Evolutionary conservation across 2,888 invertebrate genomes (phyloP).

Genomic region (Pherbina coryleti): DNA sequence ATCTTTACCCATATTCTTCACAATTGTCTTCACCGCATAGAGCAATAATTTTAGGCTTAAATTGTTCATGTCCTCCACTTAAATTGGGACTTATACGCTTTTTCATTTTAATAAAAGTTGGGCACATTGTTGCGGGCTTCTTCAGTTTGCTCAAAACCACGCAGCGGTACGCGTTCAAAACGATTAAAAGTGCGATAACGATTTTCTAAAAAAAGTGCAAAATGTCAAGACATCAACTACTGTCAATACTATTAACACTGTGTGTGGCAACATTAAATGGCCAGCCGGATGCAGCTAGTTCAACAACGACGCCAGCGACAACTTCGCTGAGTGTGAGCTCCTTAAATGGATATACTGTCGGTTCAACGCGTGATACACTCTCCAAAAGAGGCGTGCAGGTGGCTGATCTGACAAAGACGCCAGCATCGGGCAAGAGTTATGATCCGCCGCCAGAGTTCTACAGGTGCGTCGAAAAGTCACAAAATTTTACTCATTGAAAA

Average conservation of each 20-base stretch:
- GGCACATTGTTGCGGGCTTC: constrained; percentile 45
- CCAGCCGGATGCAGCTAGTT: not conserved
- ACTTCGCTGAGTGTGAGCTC: constrained; percentile 41
- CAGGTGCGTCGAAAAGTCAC: constrained; percentile 50
- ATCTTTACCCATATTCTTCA: constrained; percentile 31
- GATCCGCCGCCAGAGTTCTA: constrained; percentile 65
- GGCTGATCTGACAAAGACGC: constrained; percentile 50
- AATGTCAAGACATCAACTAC: not conserved
- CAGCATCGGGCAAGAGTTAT: constrained; percentile 56
- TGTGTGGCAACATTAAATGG: not conserved
- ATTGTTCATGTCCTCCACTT: constrained; percentile 60
- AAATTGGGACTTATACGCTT: constrained; percentile 42
- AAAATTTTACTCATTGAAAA: not conserved
- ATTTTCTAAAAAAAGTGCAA: constrained; percentile 7
- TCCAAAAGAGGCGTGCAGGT: constrained; percentile 50
- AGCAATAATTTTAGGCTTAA: constrained; percentile 54
- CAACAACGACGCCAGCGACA: not conserved
- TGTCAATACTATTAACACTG: not conserved
- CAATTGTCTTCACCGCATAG: not conserved
- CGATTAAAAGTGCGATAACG: not conserved
- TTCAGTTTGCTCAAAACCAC: constrained; percentile 55
- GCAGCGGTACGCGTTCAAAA: not conserved
- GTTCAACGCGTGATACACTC: constrained; percentile 45
- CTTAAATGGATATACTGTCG: constrained; percentile 20
- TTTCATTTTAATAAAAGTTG: constrained; percentile 57